Percentiles rank a stretch among this genome's conserved stretches.
These are phyloP conservation scores for Macaria liturata DNA, from an alignment of 2,888 invertebrate genomes.

Conservation along the genomic window DNA sequence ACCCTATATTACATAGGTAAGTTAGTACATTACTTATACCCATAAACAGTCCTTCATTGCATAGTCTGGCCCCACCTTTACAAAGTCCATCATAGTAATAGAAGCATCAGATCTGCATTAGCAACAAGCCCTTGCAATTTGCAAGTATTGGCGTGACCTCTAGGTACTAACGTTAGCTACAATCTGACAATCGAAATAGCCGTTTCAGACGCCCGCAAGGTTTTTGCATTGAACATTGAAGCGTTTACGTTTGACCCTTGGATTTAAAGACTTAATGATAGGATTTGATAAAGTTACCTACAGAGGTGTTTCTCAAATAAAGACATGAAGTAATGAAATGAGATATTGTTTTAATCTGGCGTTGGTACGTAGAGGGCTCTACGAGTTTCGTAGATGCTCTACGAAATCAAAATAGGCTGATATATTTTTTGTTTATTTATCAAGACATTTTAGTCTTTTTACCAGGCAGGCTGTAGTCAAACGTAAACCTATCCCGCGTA, in stretches of 20 bases:
- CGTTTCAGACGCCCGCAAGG: slow-evolving; percentile 51
- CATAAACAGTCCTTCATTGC: too few species aligned
- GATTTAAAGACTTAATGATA: background rate
- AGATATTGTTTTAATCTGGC: too few species aligned
- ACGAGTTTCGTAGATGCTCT: too few species aligned
- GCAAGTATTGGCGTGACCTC: slow-evolving; percentile 43
- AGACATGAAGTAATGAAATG: too few species aligned
- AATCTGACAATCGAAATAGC: slow-evolving; percentile 43
- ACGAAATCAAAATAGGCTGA: too few species aligned
- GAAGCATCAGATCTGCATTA: slow-evolving; percentile 20
- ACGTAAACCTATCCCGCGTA: too few species aligned
- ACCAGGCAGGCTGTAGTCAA: too few species aligned
- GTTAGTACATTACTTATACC: too few species aligned
- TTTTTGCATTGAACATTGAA: slow-evolving; percentile 36
- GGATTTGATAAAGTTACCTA: background rate
- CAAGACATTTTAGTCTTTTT: too few species aligned
- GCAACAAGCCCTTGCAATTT: slow-evolving; percentile 38
- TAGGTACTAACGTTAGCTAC: slow-evolving; percentile 20
- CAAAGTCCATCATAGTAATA: slow-evolving; percentile 8
- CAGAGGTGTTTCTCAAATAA: background rate
- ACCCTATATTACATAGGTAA: slow-evolving; percentile 3
- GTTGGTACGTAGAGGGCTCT: too few species aligned
- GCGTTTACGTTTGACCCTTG: slow-evolving; percentile 5
- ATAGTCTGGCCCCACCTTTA: too few species aligned
- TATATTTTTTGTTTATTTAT: too few species aligned